Percentiles rank a stretch among this genome's conserved stretches.
Conservation (phyloP, 2,113 vertebrate genomes). For the Nesoenas mayeri region DNA sequence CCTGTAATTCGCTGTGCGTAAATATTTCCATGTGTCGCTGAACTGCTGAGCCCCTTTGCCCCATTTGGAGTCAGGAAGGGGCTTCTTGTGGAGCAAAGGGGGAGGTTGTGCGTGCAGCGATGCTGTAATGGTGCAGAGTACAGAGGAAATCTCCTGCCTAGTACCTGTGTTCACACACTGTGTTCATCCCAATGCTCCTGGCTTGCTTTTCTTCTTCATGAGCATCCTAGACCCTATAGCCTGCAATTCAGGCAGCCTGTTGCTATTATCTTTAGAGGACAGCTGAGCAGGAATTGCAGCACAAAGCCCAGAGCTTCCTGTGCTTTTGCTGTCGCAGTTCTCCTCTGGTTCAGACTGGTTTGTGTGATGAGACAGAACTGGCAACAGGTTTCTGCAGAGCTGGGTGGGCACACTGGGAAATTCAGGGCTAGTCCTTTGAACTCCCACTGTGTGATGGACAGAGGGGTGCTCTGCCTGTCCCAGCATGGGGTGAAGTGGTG, state of each 20-base stretch:
- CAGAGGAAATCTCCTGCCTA: not conserved
- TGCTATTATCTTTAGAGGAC: not conserved
- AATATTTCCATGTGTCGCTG: not conserved
- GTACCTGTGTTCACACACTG: rapidly evolving
- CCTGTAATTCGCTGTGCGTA: not conserved
- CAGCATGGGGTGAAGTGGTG: not conserved
- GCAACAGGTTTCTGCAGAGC: not conserved
- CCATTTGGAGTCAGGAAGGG: not conserved
- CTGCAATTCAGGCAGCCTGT: not conserved
- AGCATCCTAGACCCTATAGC: not conserved
- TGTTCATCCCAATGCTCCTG: not conserved
- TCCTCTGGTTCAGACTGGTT: not conserved
- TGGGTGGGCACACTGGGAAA: not conserved
- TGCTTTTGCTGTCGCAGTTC: not conserved
- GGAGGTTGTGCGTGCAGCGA: not conserved
- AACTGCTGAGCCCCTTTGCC: not conserved
- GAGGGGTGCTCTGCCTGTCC: not conserved
- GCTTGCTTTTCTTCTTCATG: not conserved
- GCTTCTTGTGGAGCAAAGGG: not conserved
- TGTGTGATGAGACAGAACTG: not conserved
- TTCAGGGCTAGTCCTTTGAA: not conserved
- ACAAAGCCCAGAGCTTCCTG: not conserved
- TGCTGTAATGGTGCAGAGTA: not conserved
- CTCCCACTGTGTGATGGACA: too few species aligned
- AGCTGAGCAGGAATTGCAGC: not conserved